Evolutionary conservation across 2,797 vertebrate species (phyloP).

Genomic region (Sebastes itinus): DNA sequence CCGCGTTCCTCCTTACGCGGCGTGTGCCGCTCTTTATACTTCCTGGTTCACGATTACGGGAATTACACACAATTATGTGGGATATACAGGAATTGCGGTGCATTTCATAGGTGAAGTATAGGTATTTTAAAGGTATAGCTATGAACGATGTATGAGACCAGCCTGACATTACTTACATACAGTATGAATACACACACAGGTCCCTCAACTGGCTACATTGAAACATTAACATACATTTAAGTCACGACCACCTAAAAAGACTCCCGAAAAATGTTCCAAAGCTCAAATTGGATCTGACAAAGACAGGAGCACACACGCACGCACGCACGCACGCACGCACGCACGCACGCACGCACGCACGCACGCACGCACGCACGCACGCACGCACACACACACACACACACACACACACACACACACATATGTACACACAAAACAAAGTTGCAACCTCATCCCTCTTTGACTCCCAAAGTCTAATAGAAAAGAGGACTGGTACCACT

Average conservation of each 20-base stretch:
- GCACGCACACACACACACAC: rapidly evolving
- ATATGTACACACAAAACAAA: neutral
- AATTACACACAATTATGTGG: too few species aligned
- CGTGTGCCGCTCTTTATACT: too few species aligned
- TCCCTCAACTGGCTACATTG: neutral
- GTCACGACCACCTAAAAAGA: neutral
- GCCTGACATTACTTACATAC: neutral
- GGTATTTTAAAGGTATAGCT: too few species aligned
- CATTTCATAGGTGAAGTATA: too few species aligned
- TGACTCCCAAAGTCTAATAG: neutral
- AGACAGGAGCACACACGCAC: neutral
- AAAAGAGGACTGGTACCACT: neutral
- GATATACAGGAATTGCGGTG: too few species aligned
- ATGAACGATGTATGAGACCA: too few species aligned
- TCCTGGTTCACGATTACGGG: too few species aligned
- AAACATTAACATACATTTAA: neutral
- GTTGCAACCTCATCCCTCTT: neutral
- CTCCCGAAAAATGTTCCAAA: neutral
- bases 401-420: neutral
- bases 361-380: neutral
- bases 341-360: neutral
- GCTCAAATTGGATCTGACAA: neutral
- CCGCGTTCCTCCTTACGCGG: too few species aligned
- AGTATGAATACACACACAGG: neutral
- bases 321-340: neutral